These are phyloP conservation scores for Drosophila formosana DNA, from an alignment of 2,888 invertebrate species.

Conservation along the genomic window DNA sequence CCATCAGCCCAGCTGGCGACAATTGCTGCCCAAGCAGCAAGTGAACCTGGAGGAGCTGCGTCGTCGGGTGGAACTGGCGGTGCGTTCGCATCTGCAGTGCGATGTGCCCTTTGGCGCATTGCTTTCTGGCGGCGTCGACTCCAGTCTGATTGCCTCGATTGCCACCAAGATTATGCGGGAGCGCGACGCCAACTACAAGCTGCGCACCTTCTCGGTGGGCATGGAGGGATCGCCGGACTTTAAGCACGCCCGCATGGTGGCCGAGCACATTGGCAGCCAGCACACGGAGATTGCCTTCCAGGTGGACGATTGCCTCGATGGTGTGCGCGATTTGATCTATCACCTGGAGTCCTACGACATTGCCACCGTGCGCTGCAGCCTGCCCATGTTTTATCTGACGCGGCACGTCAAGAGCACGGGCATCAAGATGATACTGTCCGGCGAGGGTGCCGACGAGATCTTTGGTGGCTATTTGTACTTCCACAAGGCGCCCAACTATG, in stretches of 20 bases:
- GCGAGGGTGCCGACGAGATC: conserved; percentile 97
- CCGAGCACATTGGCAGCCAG: conserved; percentile 92
- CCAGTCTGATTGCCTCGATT: conserved; percentile 81
- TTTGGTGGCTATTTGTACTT: conserved; percentile 98
- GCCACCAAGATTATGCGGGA: conserved; percentile 77
- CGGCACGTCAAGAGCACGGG: conserved; percentile 93
- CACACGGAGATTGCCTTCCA: conserved; percentile 95
- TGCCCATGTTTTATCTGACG: conserved; percentile 91
- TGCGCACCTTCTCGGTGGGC: conserved; percentile 94
- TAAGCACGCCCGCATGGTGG: conserved; percentile 92
- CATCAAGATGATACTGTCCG: conserved; percentile 94
- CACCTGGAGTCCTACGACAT: conserved; percentile 91
- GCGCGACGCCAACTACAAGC: conserved; percentile 55
- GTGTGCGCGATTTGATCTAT: conserved; percentile 92
- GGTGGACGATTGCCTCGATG: conserved; percentile 88
- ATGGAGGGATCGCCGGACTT: conserved; percentile 95
- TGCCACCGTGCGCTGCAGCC: conserved; percentile 81
- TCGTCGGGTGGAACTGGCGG: conserved; percentile 71
- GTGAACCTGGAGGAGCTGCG: conserved; percentile 67
- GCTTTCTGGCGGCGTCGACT: conserved; percentile 82
- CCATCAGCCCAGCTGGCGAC: conserved; percentile 71
- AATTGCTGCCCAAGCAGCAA: conserved; percentile 51
- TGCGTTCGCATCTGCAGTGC: conserved; percentile 82
- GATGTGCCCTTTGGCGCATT: conserved; percentile 81
- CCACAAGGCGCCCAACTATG: conserved; percentile 91